Conservation (phyloP, 2,113 vertebrate genomes). For the Phylloscopus trochilus region DNA sequence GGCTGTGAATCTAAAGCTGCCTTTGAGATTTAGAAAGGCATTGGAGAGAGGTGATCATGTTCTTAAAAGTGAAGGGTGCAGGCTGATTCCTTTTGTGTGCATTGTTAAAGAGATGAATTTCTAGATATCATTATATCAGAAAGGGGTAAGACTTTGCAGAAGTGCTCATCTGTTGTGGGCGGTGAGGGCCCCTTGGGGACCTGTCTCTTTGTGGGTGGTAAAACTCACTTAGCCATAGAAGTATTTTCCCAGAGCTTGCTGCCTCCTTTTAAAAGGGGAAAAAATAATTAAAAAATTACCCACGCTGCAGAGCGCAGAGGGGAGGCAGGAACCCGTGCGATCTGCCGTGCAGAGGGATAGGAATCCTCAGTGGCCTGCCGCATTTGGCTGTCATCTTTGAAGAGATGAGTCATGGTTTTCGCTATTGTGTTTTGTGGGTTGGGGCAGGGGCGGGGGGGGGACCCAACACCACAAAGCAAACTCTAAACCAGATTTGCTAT, state of each 20-base stretch:
- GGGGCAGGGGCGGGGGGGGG: fast-evolving
- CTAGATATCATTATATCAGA: constrained; percentile 56
- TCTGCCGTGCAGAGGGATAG: not conserved
- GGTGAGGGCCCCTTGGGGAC: constrained; percentile 68
- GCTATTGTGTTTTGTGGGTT: not conserved
- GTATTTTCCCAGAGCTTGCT: constrained; percentile 66
- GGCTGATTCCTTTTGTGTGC: constrained; percentile 45
- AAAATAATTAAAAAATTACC: constrained; percentile 3
- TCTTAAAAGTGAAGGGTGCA: constrained; percentile 27
- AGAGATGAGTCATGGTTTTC: not conserved
- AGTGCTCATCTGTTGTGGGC: constrained; percentile 61
- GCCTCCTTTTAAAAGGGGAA: not conserved
- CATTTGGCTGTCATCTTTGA: not conserved
- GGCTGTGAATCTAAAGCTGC: not conserved
- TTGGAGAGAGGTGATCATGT: not conserved
- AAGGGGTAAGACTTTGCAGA: constrained; percentile 48
- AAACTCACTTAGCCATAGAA: constrained; percentile 70
- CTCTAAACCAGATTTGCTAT: not conserved
- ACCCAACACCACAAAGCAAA: not conserved
- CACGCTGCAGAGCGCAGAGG: not conserved
- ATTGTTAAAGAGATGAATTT: constrained; percentile 43
- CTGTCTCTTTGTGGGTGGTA: constrained; percentile 72
- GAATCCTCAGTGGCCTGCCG: not conserved
- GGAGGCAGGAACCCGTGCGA: not conserved
- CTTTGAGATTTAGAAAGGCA: not conserved